Conservation (phyloP, 2,888 invertebrate species). For the Neoaliturus tenellus region DNA sequence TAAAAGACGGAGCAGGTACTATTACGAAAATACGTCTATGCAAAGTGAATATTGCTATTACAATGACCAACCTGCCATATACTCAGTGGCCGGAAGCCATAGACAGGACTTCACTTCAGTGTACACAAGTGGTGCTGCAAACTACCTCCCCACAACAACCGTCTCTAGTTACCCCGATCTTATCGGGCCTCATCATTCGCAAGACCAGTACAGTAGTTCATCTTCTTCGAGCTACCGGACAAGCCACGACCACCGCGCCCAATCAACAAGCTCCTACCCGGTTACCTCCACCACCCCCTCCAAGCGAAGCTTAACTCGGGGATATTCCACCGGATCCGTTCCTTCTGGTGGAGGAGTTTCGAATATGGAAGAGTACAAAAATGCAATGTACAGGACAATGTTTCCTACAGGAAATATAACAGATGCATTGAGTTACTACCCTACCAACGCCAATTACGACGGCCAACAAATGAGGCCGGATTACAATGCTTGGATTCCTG, state of each 20-base stretch:
- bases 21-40: constrained; percentile 65
- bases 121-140: constrained; percentile 81
- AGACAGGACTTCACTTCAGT: constrained; percentile 84
- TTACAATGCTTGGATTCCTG: constrained; percentile 32
- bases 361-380: constrained; percentile 80
- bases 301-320: constrained; percentile 75
- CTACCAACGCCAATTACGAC: constrained; percentile 76
- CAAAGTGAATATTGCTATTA: constrained; percentile 72
- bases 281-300: constrained; percentile 10
- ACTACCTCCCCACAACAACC: constrained; percentile 77
- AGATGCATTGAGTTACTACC: constrained; percentile 89
- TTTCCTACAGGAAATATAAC: constrained; percentile 84
- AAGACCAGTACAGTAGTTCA: constrained; percentile 68
- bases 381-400: constrained; percentile 79
- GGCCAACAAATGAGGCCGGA: constrained; percentile 3
- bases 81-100: constrained; percentile 84
- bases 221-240: constrained; percentile 51
- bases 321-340: constrained; percentile 71
- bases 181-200: constrained; percentile 77
- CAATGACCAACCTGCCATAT: constrained; percentile 80
- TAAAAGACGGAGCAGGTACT: constrained; percentile 69
- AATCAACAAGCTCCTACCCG: constrained; percentile 66
- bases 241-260: constrained; percentile 55
- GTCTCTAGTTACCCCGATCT: constrained; percentile 78
- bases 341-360: constrained; percentile 74